Conservation (phyloP, 2,113 vertebrate genomes). For the Colossoma macropomum region DNA sequence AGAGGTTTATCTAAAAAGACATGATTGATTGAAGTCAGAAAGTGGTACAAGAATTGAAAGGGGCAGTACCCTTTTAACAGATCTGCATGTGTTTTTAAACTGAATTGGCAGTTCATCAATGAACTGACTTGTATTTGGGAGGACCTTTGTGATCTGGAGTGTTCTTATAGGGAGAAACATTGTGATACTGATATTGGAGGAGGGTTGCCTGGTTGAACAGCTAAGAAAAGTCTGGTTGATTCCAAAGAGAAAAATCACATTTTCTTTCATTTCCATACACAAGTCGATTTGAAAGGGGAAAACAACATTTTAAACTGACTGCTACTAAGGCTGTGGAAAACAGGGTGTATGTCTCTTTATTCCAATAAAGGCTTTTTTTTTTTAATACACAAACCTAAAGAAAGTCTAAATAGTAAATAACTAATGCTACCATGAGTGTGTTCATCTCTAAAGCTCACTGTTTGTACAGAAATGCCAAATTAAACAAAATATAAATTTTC, state of each 20-base stretch:
- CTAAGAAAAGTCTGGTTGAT: slow-evolving; percentile 52
- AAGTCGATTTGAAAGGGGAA: neutral
- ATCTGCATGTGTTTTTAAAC: slow-evolving; percentile 35
- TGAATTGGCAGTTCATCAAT: slow-evolving; percentile 23
- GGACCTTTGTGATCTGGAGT: slow-evolving; percentile 69
- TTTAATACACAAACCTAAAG: slow-evolving; percentile 18
- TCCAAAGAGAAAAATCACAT: neutral
- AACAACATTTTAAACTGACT: no score
- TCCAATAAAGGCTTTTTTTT: slow-evolving; percentile 24
- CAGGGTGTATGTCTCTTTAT: slow-evolving; percentile 11
- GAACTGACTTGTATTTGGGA: slow-evolving; percentile 39
- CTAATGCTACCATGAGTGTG: neutral
- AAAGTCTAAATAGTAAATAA: neutral
- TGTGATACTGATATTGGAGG: slow-evolving; percentile 31
- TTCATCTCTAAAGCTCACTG: neutral
- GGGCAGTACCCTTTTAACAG: slow-evolving; percentile 69
- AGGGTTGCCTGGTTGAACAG: slow-evolving; percentile 51
- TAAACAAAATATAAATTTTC: slow-evolving; percentile 5
- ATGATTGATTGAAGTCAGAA: slow-evolving; percentile 53
- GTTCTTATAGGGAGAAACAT: slow-evolving; percentile 70
- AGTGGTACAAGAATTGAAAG: slow-evolving; percentile 66
- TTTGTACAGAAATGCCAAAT: neutral
- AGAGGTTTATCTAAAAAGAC: slow-evolving; percentile 42
- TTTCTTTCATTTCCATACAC: neutral
- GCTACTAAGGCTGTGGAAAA: no score